Evolutionary conservation across 2,888 invertebrate species (phyloP).

Genomic region (Beris morrisii): DNA sequence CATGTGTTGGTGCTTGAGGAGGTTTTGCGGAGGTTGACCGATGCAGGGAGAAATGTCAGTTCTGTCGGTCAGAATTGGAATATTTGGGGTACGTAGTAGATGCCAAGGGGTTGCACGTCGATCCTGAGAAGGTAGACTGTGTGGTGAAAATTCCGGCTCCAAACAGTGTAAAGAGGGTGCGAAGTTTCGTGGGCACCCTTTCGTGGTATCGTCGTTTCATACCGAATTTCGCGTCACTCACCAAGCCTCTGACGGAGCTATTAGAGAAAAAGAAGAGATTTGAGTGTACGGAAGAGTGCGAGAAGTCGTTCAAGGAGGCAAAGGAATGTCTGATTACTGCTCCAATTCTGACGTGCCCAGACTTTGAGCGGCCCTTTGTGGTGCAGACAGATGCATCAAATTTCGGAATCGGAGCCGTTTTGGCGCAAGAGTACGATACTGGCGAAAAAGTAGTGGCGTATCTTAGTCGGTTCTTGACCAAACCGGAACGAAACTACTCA

Average conservation of each 20-base stretch:
- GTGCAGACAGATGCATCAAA: constrained; percentile 23
- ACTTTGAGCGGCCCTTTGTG: constrained; percentile 7
- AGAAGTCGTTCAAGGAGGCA: background rate
- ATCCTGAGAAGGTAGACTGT: constrained; percentile 17
- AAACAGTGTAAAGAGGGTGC: background rate
- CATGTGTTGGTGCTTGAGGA: constrained; percentile 8
- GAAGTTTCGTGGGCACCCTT: constrained; percentile 15
- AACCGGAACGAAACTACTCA: background rate
- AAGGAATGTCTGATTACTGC: background rate
- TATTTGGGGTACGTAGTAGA: constrained; percentile 24
- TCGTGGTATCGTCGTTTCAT: constrained; percentile 27
- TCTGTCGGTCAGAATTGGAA: constrained; percentile 8
- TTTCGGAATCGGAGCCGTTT: constrained; percentile 14
- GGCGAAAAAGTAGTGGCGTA: constrained; percentile 38
- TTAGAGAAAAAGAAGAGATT: constrained; percentile 9
- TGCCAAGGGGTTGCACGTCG: background rate
- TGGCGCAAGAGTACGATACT: constrained; percentile 18
- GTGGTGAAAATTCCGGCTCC: constrained; percentile 4
- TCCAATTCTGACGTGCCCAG: constrained; percentile 11
- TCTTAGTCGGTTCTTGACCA: constrained; percentile 9
- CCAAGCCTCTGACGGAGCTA: background rate
- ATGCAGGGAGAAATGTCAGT: constrained; percentile 11
- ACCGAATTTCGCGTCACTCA: constrained; percentile 3
- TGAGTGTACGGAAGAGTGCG: background rate
- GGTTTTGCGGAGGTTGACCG: constrained; percentile 5